Conservation (phyloP, 2,797 vertebrate species). For the Tamandua tetradactyla region DNA sequence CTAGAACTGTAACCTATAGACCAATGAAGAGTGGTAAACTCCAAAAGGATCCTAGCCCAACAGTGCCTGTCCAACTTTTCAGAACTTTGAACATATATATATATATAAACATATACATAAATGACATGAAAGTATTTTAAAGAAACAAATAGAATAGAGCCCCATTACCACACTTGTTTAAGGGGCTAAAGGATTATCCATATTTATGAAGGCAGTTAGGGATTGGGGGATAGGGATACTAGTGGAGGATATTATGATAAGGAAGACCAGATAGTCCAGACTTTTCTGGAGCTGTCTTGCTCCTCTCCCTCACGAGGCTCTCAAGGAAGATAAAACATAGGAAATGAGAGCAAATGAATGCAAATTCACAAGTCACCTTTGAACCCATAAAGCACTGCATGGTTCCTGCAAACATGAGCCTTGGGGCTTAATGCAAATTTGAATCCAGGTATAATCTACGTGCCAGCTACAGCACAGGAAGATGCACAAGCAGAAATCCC, state of each 20-base stretch:
- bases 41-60: background rate
- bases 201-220: background rate
- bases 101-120: background rate
- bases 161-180: background rate
- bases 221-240: rapidly evolving
- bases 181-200: background rate
- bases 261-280: background rate
- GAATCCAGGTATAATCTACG: background rate
- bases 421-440: background rate
- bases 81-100: background rate
- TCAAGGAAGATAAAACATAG: background rate
- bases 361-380: background rate
- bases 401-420: background rate
- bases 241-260: background rate
- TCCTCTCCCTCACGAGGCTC: background rate
- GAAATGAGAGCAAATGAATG: slow-evolving; percentile 17
- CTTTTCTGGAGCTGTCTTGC: background rate
- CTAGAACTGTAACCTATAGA: background rate
- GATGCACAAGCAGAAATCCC: background rate
- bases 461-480: background rate
- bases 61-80: background rate
- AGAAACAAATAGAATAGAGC: background rate
- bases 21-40: background rate
- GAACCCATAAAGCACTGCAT: background rate
- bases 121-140: background rate